Evolutionary conservation across 2,113 vertebrate species (phyloP).

Genomic region (Grantiella picta): DNA sequence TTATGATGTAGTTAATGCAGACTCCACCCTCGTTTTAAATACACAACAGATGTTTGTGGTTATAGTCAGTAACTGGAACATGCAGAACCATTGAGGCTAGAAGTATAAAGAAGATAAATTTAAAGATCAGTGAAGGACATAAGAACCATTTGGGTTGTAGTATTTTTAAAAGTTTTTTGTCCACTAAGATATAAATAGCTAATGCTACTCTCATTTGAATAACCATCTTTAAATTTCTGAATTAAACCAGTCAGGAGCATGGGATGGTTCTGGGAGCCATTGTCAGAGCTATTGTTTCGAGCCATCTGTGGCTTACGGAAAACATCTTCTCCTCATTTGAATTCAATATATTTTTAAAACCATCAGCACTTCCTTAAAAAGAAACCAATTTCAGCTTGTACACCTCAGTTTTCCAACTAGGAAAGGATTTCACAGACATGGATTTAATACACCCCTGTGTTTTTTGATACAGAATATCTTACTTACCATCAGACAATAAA

Average conservation of each 20-base stretch:
- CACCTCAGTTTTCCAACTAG: background rate
- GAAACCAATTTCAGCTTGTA: background rate
- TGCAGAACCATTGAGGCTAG: background rate
- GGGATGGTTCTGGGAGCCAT: background rate
- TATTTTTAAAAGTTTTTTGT: background rate
- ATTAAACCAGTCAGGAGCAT: background rate
- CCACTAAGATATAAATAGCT: background rate
- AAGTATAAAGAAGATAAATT: background rate
- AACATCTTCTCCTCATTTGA: background rate
- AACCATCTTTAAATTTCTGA: background rate
- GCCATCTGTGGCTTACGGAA: background rate
- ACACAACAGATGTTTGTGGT: slow-evolving; percentile 37
- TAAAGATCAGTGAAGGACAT: background rate
- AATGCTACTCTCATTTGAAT: background rate
- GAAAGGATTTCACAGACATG: background rate
- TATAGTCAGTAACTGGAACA: background rate
- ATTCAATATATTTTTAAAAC: slow-evolving; percentile 1
- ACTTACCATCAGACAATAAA: background rate
- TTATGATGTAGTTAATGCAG: background rate
- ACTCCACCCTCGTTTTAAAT: background rate
- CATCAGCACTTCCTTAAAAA: slow-evolving; percentile 1
- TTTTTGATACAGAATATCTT: background rate
- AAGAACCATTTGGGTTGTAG: background rate
- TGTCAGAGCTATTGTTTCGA: background rate
- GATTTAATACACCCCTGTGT: background rate